Percentiles rank a stretch among this genome's conserved stretches.
Conservation (phyloP, 2,888 invertebrate genomes). For the Bugulina stolonifera region DNA sequence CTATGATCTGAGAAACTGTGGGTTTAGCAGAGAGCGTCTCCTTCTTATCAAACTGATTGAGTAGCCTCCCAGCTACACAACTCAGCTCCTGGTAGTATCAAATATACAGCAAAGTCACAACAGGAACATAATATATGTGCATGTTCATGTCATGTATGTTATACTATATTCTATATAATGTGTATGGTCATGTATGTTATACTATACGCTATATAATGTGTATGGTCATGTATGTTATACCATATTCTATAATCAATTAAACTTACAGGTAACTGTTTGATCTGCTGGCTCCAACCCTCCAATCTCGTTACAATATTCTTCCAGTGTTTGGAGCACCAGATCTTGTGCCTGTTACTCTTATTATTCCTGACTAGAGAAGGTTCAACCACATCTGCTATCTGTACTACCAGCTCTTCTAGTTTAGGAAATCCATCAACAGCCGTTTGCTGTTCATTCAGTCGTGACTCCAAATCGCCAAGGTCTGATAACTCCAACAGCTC, state of each 20-base stretch:
- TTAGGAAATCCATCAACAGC: conserved; percentile 21
- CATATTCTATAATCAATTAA: background rate
- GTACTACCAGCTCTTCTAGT: conserved; percentile 13
- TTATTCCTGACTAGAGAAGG: background rate
- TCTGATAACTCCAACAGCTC: background rate
- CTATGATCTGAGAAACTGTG: background rate
- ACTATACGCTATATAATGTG: no score
- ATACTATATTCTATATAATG: no score
- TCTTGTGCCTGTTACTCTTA: conserved; percentile 7
- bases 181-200: background rate
- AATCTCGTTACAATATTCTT: conserved; percentile 33
- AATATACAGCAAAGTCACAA: background rate
- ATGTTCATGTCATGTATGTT: background rate
- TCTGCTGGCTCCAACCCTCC: conserved; percentile 39
- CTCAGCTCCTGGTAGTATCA: conserved; percentile 7
- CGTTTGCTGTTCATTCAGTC: background rate
- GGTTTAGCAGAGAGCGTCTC: background rate
- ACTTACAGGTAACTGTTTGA: conserved; percentile 35
- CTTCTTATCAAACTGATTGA: background rate
- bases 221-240: background rate
- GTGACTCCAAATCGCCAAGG: background rate
- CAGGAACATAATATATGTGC: no score
- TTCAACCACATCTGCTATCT: conserved; percentile 15
- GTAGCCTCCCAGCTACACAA: background rate
- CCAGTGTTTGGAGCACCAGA: conserved; percentile 28